Percentiles rank a stretch among this genome's conserved stretches.
These are phyloP conservation scores for Pilophorus perplexus DNA, from an alignment of 2,888 invertebrate genomes.

Conservation along the genomic window DNA sequence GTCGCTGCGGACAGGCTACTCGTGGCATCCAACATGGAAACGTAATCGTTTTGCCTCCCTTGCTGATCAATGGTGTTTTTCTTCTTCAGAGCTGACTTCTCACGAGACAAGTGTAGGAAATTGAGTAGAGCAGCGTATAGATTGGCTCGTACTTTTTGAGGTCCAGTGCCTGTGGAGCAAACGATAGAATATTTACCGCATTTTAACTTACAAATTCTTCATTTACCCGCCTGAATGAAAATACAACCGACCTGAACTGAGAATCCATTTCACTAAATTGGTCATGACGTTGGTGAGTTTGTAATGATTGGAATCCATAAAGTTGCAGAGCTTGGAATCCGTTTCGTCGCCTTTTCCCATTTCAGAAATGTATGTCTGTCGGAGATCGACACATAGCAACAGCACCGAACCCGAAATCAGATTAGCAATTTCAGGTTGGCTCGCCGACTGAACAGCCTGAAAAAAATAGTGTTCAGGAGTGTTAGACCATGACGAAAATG, in stretches of 20 bases:
- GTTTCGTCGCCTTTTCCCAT: conserved; percentile 45
- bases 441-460: conserved; percentile 61
- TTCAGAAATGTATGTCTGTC: conserved; percentile 51
- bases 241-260: conserved; percentile 45
- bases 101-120: conserved; percentile 71
- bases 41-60: conserved; percentile 20
- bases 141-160: conserved; percentile 81
- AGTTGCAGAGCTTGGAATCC: conserved; percentile 44
- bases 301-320: conserved; percentile 47
- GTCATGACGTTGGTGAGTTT: conserved; percentile 49
- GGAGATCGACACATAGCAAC: conserved; percentile 72
- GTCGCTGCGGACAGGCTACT: conserved; percentile 1
- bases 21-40: conserved; percentile 39
- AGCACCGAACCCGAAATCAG: conserved; percentile 77
- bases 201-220: not conserved
- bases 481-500: not conserved
- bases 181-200: conserved; percentile 1
- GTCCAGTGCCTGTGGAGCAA: conserved; percentile 61
- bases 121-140: conserved; percentile 81
- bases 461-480: conserved; percentile 22
- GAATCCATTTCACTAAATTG: conserved; percentile 56
- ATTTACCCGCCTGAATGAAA: no score
- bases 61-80: conserved; percentile 12
- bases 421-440: conserved; percentile 73
- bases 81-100: conserved; percentile 48